These are phyloP conservation scores for Drosophila cognata DNA, from an alignment of 2,888 invertebrate species.

Conservation along the genomic window DNA sequence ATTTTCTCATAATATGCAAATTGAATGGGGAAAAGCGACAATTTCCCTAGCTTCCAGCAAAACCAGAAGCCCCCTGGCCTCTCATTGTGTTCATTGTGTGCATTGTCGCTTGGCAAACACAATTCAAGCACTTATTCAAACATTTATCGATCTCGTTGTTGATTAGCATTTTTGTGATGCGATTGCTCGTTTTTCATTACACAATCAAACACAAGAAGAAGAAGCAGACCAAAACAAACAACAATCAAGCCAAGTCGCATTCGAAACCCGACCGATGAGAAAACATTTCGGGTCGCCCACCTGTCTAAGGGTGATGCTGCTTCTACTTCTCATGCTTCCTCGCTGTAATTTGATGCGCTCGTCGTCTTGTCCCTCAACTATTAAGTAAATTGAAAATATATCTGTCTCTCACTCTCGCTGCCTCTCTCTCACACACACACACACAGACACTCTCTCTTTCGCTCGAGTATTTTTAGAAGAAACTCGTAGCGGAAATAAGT, in stretches of 20 bases:
- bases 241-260: slow-evolving; percentile 29
- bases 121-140: slow-evolving; percentile 67
- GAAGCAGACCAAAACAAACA: slow-evolving; percentile 46
- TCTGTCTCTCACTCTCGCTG: not conserved
- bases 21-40: slow-evolving; percentile 66
- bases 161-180: slow-evolving; percentile 70
- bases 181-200: slow-evolving; percentile 58
- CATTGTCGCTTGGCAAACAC: slow-evolving; percentile 50
- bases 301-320: slow-evolving; percentile 31
- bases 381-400: slow-evolving; percentile 76
- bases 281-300: slow-evolving; percentile 25
- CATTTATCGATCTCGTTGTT: slow-evolving; percentile 76
- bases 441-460: slow-evolving; percentile 31
- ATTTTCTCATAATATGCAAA: slow-evolving; percentile 73
- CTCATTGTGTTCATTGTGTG: slow-evolving; percentile 28
- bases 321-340: not conserved
- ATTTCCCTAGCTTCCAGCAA: slow-evolving; percentile 40
- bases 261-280: slow-evolving; percentile 30
- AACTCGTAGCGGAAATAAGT: slow-evolving; percentile 40
- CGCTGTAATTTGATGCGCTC: slow-evolving; percentile 69
- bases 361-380: slow-evolving; percentile 65
- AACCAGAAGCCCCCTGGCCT: slow-evolving; percentile 3
- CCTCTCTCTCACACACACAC: not conserved
- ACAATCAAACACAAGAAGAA: slow-evolving; percentile 12
- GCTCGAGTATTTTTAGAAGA: slow-evolving; percentile 18